Evolutionary conservation across 2,888 invertebrate genomes (phyloP), one percentile per base, ranked within the genome.

Genomic region (Lydus trimaculatus): DNA sequence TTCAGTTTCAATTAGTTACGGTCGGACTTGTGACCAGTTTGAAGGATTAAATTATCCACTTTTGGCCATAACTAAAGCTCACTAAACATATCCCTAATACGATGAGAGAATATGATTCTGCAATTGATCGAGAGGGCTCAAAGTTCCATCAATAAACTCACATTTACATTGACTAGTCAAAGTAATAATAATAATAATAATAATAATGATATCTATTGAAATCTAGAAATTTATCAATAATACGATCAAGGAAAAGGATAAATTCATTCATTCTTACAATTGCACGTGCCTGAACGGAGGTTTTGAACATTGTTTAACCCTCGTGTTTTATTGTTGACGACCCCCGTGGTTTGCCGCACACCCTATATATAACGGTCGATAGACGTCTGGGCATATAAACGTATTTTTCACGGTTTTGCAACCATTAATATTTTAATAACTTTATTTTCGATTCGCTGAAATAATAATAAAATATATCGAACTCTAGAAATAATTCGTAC

Each of bases 401-500:
- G 61, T 67, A 70, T 70, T 70, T 70, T 70, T 67, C 67, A 70
- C 65, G 70, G 64, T 48, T 52, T 39, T 23, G 61, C 66, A 58
- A 31, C 61, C 62, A 66, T 64, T 70, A 66, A 64, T 64, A 64
- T 43, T 61, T 33, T 66, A 65, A 69, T 66, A 63, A 63, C 69
- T 69, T 60, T 63, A 69, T 68, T 68, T 68, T 68, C 61, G 23
- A 31, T 25, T 23, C 52, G 23, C 9, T 8, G n/a, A 9, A 13
- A 1, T 23, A 13, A 23, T 23, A 52, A 23, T 52, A 52, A 52
- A 52, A 52, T 52, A 52, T 20, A 48, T 17, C 48, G 48, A n/a
- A n/a, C 17, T 17, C 11, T 43, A 17, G 2, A 3, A 28, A 28
- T 28, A 28, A 28, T 28, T 28, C 4, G n/a, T n/a, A n/a, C n/a